Conservation (phyloP, 2,797 vertebrate species). For the Ibycter americanus region DNA sequence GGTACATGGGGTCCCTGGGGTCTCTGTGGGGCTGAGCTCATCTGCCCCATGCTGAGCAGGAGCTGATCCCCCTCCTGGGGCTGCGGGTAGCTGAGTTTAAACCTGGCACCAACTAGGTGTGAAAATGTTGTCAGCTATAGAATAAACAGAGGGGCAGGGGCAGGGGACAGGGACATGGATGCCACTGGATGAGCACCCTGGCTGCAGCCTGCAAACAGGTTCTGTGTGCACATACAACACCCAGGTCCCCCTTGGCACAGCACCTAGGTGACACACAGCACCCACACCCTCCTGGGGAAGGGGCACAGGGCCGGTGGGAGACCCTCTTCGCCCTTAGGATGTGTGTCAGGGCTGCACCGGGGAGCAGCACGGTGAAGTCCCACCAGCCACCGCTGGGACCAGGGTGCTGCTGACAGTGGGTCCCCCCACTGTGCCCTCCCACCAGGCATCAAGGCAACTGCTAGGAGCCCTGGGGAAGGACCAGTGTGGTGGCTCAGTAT, state of each 20-base stretch:
- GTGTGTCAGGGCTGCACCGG: too few species aligned
- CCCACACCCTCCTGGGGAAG: neutral
- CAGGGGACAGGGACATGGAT: fast-evolving
- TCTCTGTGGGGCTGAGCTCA: neutral
- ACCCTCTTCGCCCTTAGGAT: too few species aligned
- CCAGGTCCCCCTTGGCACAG: neutral
- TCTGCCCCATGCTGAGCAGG: neutral
- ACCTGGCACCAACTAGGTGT: neutral
- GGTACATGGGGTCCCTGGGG: neutral
- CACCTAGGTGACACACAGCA: neutral
- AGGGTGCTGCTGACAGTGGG: too few species aligned
- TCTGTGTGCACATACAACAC: neutral
- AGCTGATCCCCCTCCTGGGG: neutral
- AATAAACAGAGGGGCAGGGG: neutral
- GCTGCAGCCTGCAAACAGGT: neutral
- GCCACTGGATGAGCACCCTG: neutral
- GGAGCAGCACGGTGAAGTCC: too few species aligned
- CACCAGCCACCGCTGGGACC: too few species aligned
- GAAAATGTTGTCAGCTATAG: neutral
- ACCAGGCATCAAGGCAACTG: too few species aligned
- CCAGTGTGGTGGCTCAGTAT: too few species aligned
- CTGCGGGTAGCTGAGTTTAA: neutral
- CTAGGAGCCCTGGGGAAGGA: too few species aligned
- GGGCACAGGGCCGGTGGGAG: neutral
- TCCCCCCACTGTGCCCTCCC: too few species aligned